phyloP scores from a whole-genome alignment of 2,888 invertebrate species.

The Macaria notata region DNA sequence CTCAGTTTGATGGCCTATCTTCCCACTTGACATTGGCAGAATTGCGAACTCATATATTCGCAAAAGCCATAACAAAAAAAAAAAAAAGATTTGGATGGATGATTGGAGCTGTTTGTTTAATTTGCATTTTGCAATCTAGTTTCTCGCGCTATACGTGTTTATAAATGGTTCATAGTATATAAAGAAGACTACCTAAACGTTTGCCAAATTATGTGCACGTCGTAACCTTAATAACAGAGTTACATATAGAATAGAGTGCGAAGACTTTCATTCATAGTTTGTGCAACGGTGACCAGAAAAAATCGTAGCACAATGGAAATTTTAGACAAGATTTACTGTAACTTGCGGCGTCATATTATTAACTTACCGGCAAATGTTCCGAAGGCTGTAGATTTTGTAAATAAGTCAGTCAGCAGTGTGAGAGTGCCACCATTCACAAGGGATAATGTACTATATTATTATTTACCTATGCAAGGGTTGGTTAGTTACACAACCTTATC shows the following conservation, averaged over 20 bases:
- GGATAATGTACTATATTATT: conserved; percentile 88
- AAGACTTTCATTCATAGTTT: background rate
- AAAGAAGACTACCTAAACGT: conserved; percentile 51
- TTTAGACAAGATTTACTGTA: conserved; percentile 63
- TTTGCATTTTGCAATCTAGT: conserved; percentile 31
- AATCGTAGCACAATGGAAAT: conserved; percentile 61
- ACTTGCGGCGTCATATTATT: conserved; percentile 53
- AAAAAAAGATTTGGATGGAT: background rate
- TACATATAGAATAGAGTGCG: conserved; percentile 35
- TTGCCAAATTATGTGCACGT: conserved; percentile 77
- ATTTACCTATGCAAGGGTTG: conserved; percentile 88
- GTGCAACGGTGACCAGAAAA: background rate
- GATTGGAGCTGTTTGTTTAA: background rate
- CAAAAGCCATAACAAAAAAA: no score
- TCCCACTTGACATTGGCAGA: no score
- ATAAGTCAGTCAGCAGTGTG: conserved; percentile 64
- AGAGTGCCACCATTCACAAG: conserved; percentile 86
- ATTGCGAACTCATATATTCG: no score
- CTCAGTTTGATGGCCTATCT: no score
- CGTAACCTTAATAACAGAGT: conserved; percentile 53
- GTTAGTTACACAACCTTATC: conserved; percentile 90
- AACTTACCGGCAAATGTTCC: conserved; percentile 58
- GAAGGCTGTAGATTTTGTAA: conserved; percentile 62
- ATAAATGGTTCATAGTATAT: conserved; percentile 43
- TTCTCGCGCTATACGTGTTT: conserved; percentile 24